Evolutionary conservation across 2,888 invertebrate species (phyloP).

Genomic region (Abscondita cerata): DNA sequence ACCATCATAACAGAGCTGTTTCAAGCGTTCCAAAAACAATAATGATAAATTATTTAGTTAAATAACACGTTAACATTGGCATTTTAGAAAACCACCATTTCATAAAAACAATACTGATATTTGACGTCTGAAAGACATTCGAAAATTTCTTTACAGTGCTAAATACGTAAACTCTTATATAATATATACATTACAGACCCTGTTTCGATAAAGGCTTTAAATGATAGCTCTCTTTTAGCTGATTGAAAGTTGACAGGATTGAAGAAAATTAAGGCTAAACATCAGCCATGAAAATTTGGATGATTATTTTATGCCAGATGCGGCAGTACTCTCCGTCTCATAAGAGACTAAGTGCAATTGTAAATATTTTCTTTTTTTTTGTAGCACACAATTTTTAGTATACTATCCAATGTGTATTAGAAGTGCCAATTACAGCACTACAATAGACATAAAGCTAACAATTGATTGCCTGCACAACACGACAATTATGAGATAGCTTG

Average conservation of each 20-base stretch:
- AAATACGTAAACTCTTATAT: slow-evolving; percentile 54
- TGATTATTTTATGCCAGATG: slow-evolving; percentile 32
- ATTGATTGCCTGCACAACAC: slow-evolving; percentile 60
- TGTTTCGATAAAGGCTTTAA: slow-evolving; percentile 60
- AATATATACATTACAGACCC: slow-evolving; percentile 58
- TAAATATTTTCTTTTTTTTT: slow-evolving; percentile 45
- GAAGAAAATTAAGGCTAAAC: slow-evolving; percentile 32
- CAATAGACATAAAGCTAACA: slow-evolving; percentile 52
- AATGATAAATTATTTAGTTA: neutral
- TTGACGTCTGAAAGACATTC: slow-evolving; percentile 49
- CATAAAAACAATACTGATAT: slow-evolving; percentile 54
- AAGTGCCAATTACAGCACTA: slow-evolving; percentile 31
- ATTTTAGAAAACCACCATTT: slow-evolving; percentile 37
- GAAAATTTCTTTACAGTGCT: slow-evolving; percentile 50
- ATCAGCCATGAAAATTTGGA: slow-evolving; percentile 27
- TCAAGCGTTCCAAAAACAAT: neutral
- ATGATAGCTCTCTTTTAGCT: slow-evolving; percentile 55
- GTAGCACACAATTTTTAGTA: slow-evolving; percentile 35
- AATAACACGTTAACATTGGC: slow-evolving; percentile 16
- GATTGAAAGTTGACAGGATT: slow-evolving; percentile 47
- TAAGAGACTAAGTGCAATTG: slow-evolving; percentile 42
- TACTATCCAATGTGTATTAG: slow-evolving; percentile 32
- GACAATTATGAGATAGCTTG: slow-evolving; percentile 58
- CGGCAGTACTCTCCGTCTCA: slow-evolving; percentile 35
- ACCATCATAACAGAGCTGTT: neutral